Percentiles rank a stretch among this genome's conserved stretches.
These are phyloP conservation scores for Pseudomugil gertrudae DNA, from an alignment of 2,797 vertebrate genomes.

Conservation along the genomic window DNA sequence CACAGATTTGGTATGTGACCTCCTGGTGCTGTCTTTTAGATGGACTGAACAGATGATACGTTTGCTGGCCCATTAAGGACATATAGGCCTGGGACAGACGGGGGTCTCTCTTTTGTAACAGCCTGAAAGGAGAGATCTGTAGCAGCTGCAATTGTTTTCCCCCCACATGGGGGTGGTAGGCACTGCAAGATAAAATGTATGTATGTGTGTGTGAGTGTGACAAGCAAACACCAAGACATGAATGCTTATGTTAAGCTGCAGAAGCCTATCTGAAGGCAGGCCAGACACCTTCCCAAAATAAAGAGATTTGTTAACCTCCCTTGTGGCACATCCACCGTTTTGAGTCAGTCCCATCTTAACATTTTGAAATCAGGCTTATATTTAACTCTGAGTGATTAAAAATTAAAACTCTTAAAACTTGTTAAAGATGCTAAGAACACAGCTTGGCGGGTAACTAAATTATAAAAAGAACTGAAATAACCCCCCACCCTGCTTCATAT, in stretches of 20 bases:
- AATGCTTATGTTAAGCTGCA: conserved; percentile 81
- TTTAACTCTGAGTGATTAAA: conserved; percentile 15
- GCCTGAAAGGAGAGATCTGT: conserved; percentile 81
- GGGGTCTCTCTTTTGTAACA: conserved; percentile 82
- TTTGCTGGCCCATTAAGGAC: conserved; percentile 65
- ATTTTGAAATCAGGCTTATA: conserved; percentile 19
- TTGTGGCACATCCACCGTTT: conserved; percentile 24
- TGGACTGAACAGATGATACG: conserved; percentile 68
- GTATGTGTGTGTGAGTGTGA: conserved; percentile 41
- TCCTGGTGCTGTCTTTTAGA: conserved; percentile 65
- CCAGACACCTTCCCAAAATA: conserved; percentile 56
- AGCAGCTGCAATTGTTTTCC: conserved; percentile 89
- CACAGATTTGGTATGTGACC: conserved; percentile 60
- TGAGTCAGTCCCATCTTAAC: conserved; percentile 44
- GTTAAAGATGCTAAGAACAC: conserved; percentile 16
- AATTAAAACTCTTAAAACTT: conserved; percentile 22
- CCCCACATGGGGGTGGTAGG: conserved; percentile 99
- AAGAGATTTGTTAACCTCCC: conserved; percentile 55
- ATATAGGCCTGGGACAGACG: conserved; percentile 69
- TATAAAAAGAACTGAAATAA: conserved; percentile 41
- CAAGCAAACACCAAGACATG: conserved; percentile 71
- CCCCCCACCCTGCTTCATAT: conserved; percentile 37
- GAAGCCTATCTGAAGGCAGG: conserved; percentile 75
- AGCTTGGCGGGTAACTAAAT: conserved; percentile 32
- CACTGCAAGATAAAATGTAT: conserved; percentile 84